These are phyloP conservation scores for Endotricha flammealis DNA, from an alignment of 2,888 invertebrate species.

Conservation along the genomic window DNA sequence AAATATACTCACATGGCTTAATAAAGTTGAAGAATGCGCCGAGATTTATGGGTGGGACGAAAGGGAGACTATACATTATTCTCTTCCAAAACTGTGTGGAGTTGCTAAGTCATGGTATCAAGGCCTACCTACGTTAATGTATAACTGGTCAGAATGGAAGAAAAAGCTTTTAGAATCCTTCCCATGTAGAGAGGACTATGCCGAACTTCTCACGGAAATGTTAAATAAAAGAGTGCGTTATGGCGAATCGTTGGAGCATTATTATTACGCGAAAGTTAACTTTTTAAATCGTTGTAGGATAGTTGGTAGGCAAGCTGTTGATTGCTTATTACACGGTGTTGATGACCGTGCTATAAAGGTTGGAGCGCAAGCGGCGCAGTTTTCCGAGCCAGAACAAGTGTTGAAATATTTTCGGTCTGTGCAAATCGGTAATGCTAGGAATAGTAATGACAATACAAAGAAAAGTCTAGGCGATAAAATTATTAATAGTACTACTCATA, in stretches of 20 bases:
- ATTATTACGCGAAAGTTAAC: conserved; percentile 22
- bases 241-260: conserved; percentile 19
- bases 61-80: conserved; percentile 22
- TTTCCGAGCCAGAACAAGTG: conserved; percentile 19
- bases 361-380: conserved; percentile 23
- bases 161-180: conserved; percentile 19
- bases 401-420: conserved; percentile 19
- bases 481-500: conserved; percentile 13
- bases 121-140: conserved; percentile 15
- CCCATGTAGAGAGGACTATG: conserved; percentile 19
- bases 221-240: conserved; percentile 14
- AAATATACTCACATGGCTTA: conserved; percentile 19
- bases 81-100: conserved; percentile 20
- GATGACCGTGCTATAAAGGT: conserved; percentile 21
- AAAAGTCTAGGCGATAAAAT: not conserved
- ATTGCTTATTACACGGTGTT: conserved; percentile 22
- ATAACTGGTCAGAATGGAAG: conserved; percentile 24
- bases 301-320: conserved; percentile 20
- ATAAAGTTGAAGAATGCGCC: conserved; percentile 22
- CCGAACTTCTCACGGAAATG: conserved; percentile 23
- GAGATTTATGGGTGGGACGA: conserved; percentile 22
- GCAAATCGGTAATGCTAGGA: conserved; percentile 8
- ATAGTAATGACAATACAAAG: not conserved
- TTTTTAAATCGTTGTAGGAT: conserved; percentile 22
- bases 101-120: conserved; percentile 22